Conservation (phyloP, 2,113 vertebrate species). For the Hypomesus transpacificus region DNA sequence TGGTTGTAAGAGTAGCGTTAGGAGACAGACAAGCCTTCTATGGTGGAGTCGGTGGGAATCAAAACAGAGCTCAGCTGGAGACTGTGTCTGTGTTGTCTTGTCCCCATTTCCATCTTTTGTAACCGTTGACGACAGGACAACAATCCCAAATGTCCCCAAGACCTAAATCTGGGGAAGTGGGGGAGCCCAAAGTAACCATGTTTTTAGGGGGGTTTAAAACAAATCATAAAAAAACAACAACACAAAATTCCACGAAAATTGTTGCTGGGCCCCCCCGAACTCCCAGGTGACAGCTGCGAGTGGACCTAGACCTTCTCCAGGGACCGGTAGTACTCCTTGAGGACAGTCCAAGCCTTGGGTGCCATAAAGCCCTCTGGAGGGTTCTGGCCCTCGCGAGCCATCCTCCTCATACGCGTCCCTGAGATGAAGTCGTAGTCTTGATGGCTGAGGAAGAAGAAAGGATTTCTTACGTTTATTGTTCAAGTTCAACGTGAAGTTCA, state of each 20-base stretch:
- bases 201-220: too few relatives aligned
- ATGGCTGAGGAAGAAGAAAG: conserved; percentile 69
- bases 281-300: background rate
- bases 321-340: conserved; percentile 91
- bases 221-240: too few relatives aligned
- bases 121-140: background rate
- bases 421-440: conserved; percentile 98
- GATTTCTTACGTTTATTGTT: background rate
- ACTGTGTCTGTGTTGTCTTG: conserved; percentile 40
- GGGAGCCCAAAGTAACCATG: too few relatives aligned
- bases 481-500: too few relatives aligned
- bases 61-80: conserved; percentile 55
- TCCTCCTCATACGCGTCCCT: conserved; percentile 93
- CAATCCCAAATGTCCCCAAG: too few relatives aligned
- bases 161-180: too few relatives aligned
- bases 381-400: conserved; percentile 90
- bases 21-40: conserved; percentile 51
- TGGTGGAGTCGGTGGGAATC: conserved; percentile 54
- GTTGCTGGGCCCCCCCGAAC: background rate
- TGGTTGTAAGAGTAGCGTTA: conserved; percentile 56
- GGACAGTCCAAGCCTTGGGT: conserved; percentile 88
- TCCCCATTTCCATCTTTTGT: conserved; percentile 45
- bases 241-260: too few relatives aligned
- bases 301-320: conserved; percentile 84
- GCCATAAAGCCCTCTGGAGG: conserved; percentile 98